Percentiles rank a stretch among this genome's conserved stretches.
phyloP scores from a whole-genome alignment of 2,797 vertebrate genomes.

The Hyperoplus lanceolatus region DNA sequence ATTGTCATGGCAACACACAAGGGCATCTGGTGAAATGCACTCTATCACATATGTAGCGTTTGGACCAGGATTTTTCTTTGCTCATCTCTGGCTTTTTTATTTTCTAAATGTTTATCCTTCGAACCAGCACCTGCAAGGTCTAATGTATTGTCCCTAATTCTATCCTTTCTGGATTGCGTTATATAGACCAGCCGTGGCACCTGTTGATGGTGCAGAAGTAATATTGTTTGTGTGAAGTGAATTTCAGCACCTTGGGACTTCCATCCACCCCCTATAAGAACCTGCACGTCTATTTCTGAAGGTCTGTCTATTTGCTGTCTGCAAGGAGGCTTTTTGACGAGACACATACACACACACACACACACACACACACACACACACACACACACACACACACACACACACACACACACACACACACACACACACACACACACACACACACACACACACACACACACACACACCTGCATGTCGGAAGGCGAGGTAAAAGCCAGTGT shows the following conservation, averaged over 20 bases:
- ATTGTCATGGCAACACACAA: constrained; percentile 82
- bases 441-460: no score
- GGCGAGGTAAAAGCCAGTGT: constrained; percentile 44
- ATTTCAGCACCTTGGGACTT: constrained; percentile 41
- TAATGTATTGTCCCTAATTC: constrained; percentile 4
- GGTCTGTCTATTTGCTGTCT: constrained; percentile 50
- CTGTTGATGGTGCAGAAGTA: background rate
- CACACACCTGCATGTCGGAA: constrained; percentile 8
- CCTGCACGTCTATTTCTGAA: constrained; percentile 1
- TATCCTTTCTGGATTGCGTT: constrained; percentile 12
- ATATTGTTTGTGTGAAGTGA: background rate
- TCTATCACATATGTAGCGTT: constrained; percentile 1
- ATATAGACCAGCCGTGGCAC: constrained; percentile 7
- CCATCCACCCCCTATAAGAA: constrained; percentile 65
- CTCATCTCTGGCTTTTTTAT: background rate
- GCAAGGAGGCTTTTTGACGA: constrained; percentile 36
- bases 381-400: background rate
- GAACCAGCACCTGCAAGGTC: background rate
- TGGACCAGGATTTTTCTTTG: constrained; percentile 28
- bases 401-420: background rate
- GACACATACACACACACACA: background rate
- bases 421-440: background rate
- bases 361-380: background rate
- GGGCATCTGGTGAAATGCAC: constrained; percentile 54
- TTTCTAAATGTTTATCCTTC: background rate